Evolutionary conservation across 2,113 vertebrate species (phyloP).

Genomic region (Anas platyrhynchos): DNA sequence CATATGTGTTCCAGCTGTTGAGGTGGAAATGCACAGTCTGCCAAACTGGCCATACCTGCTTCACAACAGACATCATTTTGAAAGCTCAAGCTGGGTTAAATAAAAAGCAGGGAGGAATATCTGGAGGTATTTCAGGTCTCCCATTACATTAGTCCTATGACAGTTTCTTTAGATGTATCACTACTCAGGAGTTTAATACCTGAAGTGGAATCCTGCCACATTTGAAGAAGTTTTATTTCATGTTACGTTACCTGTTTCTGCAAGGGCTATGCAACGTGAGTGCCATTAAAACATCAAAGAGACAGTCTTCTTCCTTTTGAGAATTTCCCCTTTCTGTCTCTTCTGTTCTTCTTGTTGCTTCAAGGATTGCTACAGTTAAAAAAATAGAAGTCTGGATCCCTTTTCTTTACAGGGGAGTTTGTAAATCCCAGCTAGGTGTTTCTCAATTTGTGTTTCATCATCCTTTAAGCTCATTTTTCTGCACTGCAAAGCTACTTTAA

Average conservation of each 20-base stretch:
- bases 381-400: constrained; percentile 68
- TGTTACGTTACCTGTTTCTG: constrained; percentile 4
- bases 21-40: background rate
- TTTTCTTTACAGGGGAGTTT: constrained; percentile 72
- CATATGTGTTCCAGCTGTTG: background rate
- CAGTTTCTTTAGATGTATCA: background rate
- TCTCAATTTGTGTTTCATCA: constrained; percentile 70
- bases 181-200: background rate
- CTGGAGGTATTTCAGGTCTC: background rate
- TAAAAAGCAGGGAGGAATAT: background rate
- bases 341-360: constrained; percentile 73
- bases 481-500: constrained; percentile 71
- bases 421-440: constrained; percentile 64
- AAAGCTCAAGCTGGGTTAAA: background rate
- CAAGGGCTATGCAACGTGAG: background rate
- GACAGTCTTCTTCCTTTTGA: constrained; percentile 55
- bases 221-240: constrained; percentile 8
- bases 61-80: background rate
- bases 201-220: background rate
- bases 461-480: constrained; percentile 77
- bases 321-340: constrained; percentile 60
- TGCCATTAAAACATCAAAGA: constrained; percentile 66
- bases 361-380: constrained; percentile 66
- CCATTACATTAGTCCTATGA: background rate
- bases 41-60: background rate